Percentiles rank a stretch among this genome's conserved stretches.
Conservation (phyloP, 2,888 invertebrate species). For the Nemurella pictetii region DNA sequence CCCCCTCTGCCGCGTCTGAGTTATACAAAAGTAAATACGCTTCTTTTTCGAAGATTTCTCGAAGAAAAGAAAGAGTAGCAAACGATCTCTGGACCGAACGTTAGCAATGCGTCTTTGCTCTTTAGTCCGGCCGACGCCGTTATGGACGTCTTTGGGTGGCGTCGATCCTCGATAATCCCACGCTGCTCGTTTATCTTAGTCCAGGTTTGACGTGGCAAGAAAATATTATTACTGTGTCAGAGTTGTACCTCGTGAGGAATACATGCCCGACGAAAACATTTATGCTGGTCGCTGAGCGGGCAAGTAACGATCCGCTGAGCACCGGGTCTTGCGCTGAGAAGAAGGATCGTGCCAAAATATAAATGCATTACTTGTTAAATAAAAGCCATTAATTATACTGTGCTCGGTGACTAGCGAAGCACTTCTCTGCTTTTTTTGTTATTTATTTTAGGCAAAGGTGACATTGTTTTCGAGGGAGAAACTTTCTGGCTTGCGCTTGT, state of each 20-base stretch:
- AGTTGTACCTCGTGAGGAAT: background rate
- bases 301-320: background rate
- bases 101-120: background rate
- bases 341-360: background rate
- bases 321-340: background rate
- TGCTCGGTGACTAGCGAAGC: background rate
- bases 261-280: background rate
- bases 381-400: background rate
- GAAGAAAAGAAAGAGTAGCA: background rate
- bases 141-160: background rate
- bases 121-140: background rate
- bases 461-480: background rate
- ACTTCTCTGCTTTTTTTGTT: background rate
- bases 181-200: background rate
- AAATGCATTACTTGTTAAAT: background rate
- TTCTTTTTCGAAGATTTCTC: background rate
- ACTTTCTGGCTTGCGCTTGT: background rate
- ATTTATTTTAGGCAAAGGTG: background rate
- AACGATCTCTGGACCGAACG: background rate
- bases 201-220: background rate
- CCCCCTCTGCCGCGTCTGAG: background rate
- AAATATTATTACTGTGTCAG: background rate
- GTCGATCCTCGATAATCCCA: background rate
- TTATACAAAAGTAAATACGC: conserved; percentile 8
- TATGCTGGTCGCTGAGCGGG: background rate